Evolutionary conservation across 2,888 invertebrate genomes (phyloP), one percentile per base, ranked within the genome.

Genomic region (Glyphotaelius pellucidus): DNA sequence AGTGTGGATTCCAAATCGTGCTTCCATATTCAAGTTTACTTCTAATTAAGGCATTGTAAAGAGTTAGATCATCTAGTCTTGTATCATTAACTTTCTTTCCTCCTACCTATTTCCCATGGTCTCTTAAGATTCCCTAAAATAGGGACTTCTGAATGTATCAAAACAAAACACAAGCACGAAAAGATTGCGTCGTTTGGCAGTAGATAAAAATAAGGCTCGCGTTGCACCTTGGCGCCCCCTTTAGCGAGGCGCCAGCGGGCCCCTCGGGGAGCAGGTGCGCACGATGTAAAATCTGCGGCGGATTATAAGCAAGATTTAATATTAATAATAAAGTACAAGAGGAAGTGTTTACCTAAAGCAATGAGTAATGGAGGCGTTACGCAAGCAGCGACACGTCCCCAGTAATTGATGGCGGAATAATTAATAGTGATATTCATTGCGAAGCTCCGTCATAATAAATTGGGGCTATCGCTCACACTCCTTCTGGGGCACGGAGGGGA

Each of bases 351-450:
- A 87, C 67, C 87, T 67, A 87, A 87, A 87, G 87, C 87, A 87
- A 87, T 87, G 87, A 87, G 87, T 87, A 87, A 87, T 87, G 87
- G 87, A 87, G 87, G 87, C 32, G 52, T 87, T 87, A 67, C 31
- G 87, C 87, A 32, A 67, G 87, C 87, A 67, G 87, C 87, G 87
- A 87, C 87, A 87, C 87, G 87, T 87, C 90, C 90, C 83, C 31
- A 81, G 83, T 91, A 89, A 91, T 91, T 91, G 91, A 91, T 91
- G 91, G 52, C 83, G 67, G 88, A 91, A 91, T 91, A 91, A 91
- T 91, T 91, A 91, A 91, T 91, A 89, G 89, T 91, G 91, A 91
- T 91, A 92, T 92, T 92, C 92, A 92, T 92, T 92, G 87, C 47
- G 35, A 12, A 88, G 87, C 83, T 85, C 85, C 92, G 91, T 91